phyloP scores from a whole-genome alignment of 2,797 vertebrate genomes.

The Oreortyx pictus region DNA sequence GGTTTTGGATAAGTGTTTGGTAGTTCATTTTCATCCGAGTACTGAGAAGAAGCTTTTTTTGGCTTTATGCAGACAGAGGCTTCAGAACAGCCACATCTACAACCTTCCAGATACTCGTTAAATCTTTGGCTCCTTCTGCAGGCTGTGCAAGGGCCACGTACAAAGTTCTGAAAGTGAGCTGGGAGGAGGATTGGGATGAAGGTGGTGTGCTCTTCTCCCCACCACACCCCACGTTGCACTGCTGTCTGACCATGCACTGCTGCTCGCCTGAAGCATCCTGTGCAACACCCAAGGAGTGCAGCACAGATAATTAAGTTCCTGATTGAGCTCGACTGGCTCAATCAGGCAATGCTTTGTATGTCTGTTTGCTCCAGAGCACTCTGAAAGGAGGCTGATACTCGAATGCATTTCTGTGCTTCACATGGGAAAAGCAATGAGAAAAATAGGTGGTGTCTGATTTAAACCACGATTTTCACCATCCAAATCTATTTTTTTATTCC shows the following conservation, averaged over 20 bases:
- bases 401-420: neutral
- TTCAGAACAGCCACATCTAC: constrained; percentile 32
- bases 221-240: neutral
- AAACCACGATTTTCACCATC: neutral
- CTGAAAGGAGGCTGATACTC: constrained; percentile 13
- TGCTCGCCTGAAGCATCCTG: neutral
- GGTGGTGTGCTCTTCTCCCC: neutral
- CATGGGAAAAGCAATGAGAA: neutral
- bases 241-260: neutral
- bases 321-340: neutral
- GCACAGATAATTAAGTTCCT: neutral
- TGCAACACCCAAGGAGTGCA: neutral
- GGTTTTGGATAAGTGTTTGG: neutral
- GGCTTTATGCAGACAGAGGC: constrained; percentile 27
- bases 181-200: neutral
- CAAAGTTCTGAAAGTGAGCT: neutral
- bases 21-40: neutral
- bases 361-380: neutral
- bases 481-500: constrained; percentile 11
- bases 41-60: neutral
- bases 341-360: neutral
- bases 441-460: neutral
- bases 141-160: neutral
- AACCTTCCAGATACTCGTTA: constrained; percentile 53
- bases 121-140: constrained; percentile 40